Conservation (phyloP, 2,797 vertebrate genomes). For the Lophius americanus region DNA sequence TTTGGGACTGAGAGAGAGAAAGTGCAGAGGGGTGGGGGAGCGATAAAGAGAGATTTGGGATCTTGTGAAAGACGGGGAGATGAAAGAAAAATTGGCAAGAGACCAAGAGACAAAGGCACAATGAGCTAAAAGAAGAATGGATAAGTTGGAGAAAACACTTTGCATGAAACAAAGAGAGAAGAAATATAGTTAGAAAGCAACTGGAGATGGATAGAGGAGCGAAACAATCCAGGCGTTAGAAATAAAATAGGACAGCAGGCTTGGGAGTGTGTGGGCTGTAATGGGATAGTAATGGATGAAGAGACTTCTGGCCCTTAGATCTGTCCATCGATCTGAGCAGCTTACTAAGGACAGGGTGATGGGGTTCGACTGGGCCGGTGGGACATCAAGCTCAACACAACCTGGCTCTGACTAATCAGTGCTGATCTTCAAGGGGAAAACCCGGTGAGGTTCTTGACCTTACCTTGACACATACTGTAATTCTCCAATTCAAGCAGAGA, state of each 20-base stretch:
- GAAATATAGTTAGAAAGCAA: constrained; percentile 24
- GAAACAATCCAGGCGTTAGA: constrained; percentile 21
- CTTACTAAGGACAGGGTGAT: constrained; percentile 22
- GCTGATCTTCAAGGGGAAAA: constrained; percentile 17
- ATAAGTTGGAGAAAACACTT: constrained; percentile 7
- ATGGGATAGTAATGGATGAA: constrained; percentile 56
- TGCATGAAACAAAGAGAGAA: constrained; percentile 23
- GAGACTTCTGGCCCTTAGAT: constrained; percentile 37
- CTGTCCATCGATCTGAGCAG: constrained; percentile 58
- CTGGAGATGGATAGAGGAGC: constrained; percentile 8
- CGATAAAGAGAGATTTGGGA: constrained; percentile 45
- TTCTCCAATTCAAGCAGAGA: not conserved
- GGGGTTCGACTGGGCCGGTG: constrained; percentile 19
- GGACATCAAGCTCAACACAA: constrained; percentile 46
- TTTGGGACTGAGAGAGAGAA: constrained; percentile 40
- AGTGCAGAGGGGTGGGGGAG: constrained; percentile 28
- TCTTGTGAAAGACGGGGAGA: constrained; percentile 34
- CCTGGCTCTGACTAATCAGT: constrained; percentile 35
- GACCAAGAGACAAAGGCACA: constrained; percentile 51
- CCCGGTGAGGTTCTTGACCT: constrained; percentile 30
- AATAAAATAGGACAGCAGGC: constrained; percentile 33
- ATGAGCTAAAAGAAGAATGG: constrained; percentile 30
- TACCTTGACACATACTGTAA: not conserved
- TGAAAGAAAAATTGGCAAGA: constrained; percentile 42
- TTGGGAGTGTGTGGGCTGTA: constrained; percentile 36